A percentile compares a stretch with the other conserved stretches of the same genome.
Conservation (phyloP, 2,113 vertebrate genomes). For the Oostethus manadensis region DNA sequence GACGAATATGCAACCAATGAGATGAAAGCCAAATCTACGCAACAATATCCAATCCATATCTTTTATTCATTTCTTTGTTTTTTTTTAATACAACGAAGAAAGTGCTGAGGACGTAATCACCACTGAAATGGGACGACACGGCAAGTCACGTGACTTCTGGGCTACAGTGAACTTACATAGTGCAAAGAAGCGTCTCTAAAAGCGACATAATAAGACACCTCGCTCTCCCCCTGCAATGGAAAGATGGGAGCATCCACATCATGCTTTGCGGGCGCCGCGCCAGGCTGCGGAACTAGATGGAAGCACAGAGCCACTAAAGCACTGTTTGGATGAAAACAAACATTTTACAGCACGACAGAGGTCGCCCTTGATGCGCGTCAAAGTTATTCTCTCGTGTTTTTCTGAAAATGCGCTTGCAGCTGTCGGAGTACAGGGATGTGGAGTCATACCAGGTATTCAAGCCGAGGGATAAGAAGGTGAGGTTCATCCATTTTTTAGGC, state of each 20-base stretch:
- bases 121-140: conserved; percentile 48
- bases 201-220: conserved; percentile 41
- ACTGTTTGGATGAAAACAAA: conserved; percentile 35
- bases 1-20: background rate
- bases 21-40: conserved; percentile 15
- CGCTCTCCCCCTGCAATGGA: conserved; percentile 31
- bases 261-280: conserved; percentile 51
- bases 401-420: conserved; percentile 31
- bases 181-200: conserved; percentile 58
- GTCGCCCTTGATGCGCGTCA: conserved; percentile 27
- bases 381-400: background rate
- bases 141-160: conserved; percentile 49
- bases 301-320: conserved; percentile 46
- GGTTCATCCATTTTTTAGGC: conserved; percentile 52
- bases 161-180: conserved; percentile 55
- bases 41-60: conserved; percentile 39
- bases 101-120: conserved; percentile 39
- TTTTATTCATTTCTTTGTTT: too few relatives aligned
- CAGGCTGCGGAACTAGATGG: conserved; percentile 39
- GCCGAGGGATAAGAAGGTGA: conserved; percentile 42
- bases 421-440: conserved; percentile 26
- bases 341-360: conserved; percentile 54
- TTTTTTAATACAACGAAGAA: conserved; percentile 40
- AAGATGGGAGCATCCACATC: conserved; percentile 37
- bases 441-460: conserved; percentile 31